phyloP scores from a whole-genome alignment of 2,113 vertebrate species.

The Hippocampus comes region DNA sequence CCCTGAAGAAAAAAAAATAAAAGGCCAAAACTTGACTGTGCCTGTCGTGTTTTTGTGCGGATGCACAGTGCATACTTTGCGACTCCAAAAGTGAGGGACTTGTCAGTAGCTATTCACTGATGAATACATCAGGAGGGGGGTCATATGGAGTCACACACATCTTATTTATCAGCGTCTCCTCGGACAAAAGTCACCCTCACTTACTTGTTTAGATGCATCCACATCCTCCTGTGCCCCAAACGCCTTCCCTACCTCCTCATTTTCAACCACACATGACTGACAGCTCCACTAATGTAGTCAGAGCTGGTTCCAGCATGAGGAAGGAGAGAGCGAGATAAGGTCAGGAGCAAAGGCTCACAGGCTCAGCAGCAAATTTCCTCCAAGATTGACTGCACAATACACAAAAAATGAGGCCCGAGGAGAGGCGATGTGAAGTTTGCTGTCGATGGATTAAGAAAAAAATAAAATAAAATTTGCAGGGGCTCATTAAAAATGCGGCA shows the following conservation, averaged over 20 bases:
- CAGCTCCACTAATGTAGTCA: constrained; percentile 57
- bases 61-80: constrained; percentile 4
- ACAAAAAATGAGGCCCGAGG: constrained; percentile 48
- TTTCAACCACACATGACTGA: constrained; percentile 46
- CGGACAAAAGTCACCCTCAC: constrained; percentile 62
- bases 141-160: constrained; percentile 29
- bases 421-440: constrained; percentile 19
- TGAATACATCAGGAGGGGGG: constrained; percentile 48
- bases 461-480: too few species aligned
- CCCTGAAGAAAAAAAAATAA: not conserved
- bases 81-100: constrained; percentile 9
- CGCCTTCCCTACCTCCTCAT: constrained; percentile 4
- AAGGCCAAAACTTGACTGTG: not conserved
- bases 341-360: constrained; percentile 41
- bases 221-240: constrained; percentile 2
- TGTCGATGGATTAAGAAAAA: too few species aligned
- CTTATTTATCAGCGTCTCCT: constrained; percentile 53
- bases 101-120: constrained; percentile 35
- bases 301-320: constrained; percentile 44
- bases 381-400: constrained; percentile 53
- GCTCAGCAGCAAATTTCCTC: constrained; percentile 41
- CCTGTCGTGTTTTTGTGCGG: not conserved
- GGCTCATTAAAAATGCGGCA: not conserved
- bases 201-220: constrained; percentile 36
- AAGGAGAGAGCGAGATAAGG: constrained; percentile 30